Evolutionary conservation across 2,888 invertebrate genomes (phyloP), one percentile per base, ranked within the genome.

Genomic region (Metallyticus violacea): DNA sequence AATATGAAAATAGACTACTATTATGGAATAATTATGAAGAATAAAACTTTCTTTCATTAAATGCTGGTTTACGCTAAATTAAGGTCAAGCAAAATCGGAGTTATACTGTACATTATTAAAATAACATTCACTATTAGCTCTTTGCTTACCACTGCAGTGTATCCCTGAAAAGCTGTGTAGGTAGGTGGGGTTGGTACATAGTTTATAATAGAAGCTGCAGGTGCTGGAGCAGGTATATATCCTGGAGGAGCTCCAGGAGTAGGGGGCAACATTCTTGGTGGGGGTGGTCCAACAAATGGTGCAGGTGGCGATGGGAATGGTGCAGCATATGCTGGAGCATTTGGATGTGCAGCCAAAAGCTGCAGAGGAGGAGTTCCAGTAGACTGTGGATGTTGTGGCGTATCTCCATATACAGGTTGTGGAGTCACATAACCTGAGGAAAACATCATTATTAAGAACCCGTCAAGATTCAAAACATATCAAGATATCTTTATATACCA

Each of bases 151-250:
- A 88, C 88, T 7, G 88, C 77, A 7, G 88, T 86, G 79, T 77
- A 88, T 6, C 85, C 86, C 79, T 88, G 88, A 85, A 88, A 88
- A 7, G 88, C 86, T 29, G 88, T 84, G 29, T 87, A 88, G 7
- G 88, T 76, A 79, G 86, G 87, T 15, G 86, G 85, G 78, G 88
- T 93, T 93, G 25, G 94, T 93, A 22, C 92, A 92, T 91, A 88
- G 78, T 91, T 90, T 81, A 91, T 90, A 62, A 91, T 91, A 77
- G 91, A 90, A 85, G 90, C 89, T 9, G 91, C 91, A 26, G 91
- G 89, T 27, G 91, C 86, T 6, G 90, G 78, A 77, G 86, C 80
- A 5, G 85, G 84, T 15, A 83, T 82, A 25, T 78, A 84, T 29
- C 87, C 40, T 40, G 87, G 83, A 79, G 88, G 85, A 78, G 87